These are phyloP conservation scores for Spilarctia lutea DNA, from an alignment of 2,888 invertebrate species.

Conservation along the genomic window DNA sequence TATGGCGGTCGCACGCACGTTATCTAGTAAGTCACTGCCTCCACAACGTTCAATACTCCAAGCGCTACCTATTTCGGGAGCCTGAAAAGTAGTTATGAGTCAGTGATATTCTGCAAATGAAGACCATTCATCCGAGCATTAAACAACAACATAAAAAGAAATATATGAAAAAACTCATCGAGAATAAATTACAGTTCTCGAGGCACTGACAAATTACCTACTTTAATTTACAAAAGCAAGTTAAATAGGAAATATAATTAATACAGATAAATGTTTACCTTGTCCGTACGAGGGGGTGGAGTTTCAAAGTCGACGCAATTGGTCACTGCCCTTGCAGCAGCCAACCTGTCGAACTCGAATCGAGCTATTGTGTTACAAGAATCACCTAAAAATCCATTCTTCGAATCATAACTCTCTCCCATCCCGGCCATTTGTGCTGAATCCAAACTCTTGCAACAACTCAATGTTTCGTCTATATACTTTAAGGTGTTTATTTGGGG, in stretches of 20 bases:
- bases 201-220: background rate
- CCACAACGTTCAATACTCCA: conserved; percentile 84
- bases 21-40: conserved; percentile 66
- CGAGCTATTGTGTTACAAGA: conserved; percentile 81
- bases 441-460: conserved; percentile 82
- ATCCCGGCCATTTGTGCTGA: conserved; percentile 81
- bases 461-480: conserved; percentile 87
- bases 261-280: conserved; percentile 54
- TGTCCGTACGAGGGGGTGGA: conserved; percentile 74
- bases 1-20: conserved; percentile 69
- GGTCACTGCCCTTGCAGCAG: conserved; percentile 62
- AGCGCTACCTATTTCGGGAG: conserved; percentile 66
- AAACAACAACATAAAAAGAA: background rate
- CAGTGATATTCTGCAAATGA: background rate
- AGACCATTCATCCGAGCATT: too few relatives aligned
- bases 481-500: conserved; percentile 87
- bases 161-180: background rate
- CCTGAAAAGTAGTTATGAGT: conserved; percentile 46
- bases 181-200: too few relatives aligned
- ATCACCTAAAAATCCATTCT: conserved; percentile 79
- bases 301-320: conserved; percentile 72
- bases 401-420: conserved; percentile 83
- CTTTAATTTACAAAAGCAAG: background rate
- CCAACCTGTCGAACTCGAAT: conserved; percentile 75
- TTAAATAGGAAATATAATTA: background rate